phyloP scores from a whole-genome alignment of 2,797 vertebrate species.

The Rousettus madagascariensis region DNA sequence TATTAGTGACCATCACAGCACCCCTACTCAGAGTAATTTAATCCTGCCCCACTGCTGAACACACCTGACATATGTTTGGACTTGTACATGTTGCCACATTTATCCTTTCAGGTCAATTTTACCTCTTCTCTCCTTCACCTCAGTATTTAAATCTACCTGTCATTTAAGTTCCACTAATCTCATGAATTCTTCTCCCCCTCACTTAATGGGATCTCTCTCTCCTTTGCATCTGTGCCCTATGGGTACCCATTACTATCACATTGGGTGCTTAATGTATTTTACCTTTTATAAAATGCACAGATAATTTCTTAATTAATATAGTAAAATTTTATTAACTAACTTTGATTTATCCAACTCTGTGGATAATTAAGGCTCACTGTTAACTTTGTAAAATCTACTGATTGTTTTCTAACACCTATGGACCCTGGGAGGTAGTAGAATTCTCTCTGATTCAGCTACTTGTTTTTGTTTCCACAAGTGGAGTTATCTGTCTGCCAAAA shows the following conservation, averaged over 20 bases:
- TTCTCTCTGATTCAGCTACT: neutral
- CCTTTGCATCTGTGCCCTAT: neutral
- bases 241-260: neutral
- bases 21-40: neutral
- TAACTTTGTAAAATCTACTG: neutral
- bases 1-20: accelerated
- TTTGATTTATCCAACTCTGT: neutral
- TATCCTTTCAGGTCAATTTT: neutral
- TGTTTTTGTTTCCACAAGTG: neutral
- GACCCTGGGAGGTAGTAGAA: neutral
- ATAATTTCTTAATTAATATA: neutral
- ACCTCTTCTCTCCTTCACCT: neutral
- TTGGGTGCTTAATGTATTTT: neutral
- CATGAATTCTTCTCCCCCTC: neutral
- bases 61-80: neutral
- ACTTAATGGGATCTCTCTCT: neutral
- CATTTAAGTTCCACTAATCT: neutral
- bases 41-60: neutral
- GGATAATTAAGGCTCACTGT: neutral
- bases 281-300: neutral
- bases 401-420: neutral
- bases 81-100: neutral
- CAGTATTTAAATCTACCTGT: neutral
- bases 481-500: neutral
- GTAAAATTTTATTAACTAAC: neutral